Evolutionary conservation across 2,797 vertebrate species (phyloP), one percentile per base, ranked within the genome.

Genomic region (Arrhamphus sclerolepis): DNA sequence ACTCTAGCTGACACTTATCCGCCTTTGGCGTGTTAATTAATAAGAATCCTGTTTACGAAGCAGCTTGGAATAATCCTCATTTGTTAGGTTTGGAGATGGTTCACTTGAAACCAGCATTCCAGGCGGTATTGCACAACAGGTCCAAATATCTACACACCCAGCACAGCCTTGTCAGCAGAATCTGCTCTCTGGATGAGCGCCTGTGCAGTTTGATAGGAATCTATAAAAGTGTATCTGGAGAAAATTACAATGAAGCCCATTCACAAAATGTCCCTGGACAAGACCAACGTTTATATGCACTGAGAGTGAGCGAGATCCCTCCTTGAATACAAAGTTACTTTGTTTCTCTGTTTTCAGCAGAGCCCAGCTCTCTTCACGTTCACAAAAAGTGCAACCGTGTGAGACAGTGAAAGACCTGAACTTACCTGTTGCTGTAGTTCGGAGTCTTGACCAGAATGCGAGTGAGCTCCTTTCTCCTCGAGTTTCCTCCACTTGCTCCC

Each of bases 91-190:
- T 61, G 19, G 51, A 61, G 65, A n/a, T 38, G 28, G 54, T 70
- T 59, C 34, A 56, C 22, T 10, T 68, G 59, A 71, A 74, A 66
- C 67, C 70, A 58, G 39, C 81, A 87, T 87, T 87, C 85, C 86
- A 76, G 66, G 7, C 62, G 0, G 43, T 46, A 44, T 90, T 90
- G 82, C 84, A 62, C 86, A 89, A 90, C 73, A 66, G 56, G 65
- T 69, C 75, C 70, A 58, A 62, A 73, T 75, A 61, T 52, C 67
- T 75, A 47, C 84, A 83, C 75, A 66, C 84, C 75, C 82, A 46
- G 52, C n/a, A 0, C 34, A 59, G 60, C 56, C 31, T 46, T 26
- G 21, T 86, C 72, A 68, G 77, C 72, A 66, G 70, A 76, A 77
- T 87, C 80, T 54, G 55, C 61, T 90, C 89, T 77, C 86, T 58